phyloP scores from a whole-genome alignment of 1,140 invertebrate genomes.

The Scaptomyza montana region DNA sequence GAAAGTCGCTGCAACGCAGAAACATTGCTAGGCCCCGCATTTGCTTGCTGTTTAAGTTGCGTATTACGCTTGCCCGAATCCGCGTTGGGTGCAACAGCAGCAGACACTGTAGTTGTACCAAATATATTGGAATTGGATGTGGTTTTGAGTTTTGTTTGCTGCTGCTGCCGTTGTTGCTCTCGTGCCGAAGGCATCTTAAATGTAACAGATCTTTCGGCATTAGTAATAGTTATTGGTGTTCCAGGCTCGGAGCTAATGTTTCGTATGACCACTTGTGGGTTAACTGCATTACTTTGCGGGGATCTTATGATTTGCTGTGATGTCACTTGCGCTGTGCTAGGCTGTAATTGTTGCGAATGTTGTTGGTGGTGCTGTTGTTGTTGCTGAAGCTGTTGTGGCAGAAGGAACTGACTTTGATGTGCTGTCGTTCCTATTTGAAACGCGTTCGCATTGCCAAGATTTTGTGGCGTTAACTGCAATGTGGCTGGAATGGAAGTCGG shows the following conservation, averaged over 20 bases:
- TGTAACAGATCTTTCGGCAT: conserved; percentile 22
- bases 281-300: conserved; percentile 32
- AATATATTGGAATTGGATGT: conserved; percentile 5
- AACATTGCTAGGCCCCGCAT: conserved; percentile 30
- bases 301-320: conserved; percentile 68
- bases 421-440: conserved; percentile 54
- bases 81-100: conserved; percentile 9
- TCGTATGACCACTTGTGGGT: conserved; percentile 56
- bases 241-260: conserved; percentile 36
- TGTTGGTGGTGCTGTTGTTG: conserved; percentile 28
- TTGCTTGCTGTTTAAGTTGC: conserved; percentile 30
- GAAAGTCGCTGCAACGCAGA: conserved; percentile 70
- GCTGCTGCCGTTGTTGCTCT: conserved; percentile 33
- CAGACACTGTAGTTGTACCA: not conserved
- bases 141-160: conserved; percentile 34
- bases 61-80: conserved; percentile 55
- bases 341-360: conserved; percentile 20
- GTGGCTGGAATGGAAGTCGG: conserved; percentile 81
- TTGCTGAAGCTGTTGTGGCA: conserved; percentile 25
- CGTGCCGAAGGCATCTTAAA: conserved; percentile 58
- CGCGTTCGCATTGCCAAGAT: conserved; percentile 35
- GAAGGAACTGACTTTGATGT: conserved; percentile 52
- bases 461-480: conserved; percentile 71
- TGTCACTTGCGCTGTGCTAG: conserved; percentile 49
- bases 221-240: conserved; percentile 8